Percentiles rank a stretch among this genome's conserved stretches.
Conservation (phyloP, 2,888 invertebrate species). For the Capitulum mitella region DNA sequence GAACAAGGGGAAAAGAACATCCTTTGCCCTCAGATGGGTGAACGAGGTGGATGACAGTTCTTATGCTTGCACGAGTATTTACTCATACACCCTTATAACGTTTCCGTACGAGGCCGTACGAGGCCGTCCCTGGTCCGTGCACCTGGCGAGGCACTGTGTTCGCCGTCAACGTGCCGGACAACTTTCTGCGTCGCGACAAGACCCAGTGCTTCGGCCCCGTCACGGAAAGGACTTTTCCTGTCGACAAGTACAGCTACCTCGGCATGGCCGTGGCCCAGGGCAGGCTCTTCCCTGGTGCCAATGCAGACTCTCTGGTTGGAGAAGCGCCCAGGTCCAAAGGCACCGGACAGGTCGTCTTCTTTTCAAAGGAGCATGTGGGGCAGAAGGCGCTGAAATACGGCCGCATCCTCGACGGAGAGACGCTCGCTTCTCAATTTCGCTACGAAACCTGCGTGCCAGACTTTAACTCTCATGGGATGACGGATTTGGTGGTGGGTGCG, state of each 20-base stretch:
- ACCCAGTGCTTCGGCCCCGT: conserved; percentile 72
- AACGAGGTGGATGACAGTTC: too few relatives aligned
- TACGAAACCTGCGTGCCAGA: conserved; percentile 85
- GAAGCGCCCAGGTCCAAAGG: conserved; percentile 84
- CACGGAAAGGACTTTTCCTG: conserved; percentile 40
- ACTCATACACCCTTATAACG: too few relatives aligned
- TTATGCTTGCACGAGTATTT: too few relatives aligned
- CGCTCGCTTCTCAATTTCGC: conserved; percentile 92
- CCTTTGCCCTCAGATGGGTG: too few relatives aligned
- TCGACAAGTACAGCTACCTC: conserved; percentile 83
- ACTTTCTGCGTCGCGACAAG: conserved; percentile 66
- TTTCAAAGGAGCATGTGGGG: conserved; percentile 35
- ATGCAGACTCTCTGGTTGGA: conserved; percentile 64
- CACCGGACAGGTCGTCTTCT: conserved; percentile 71
- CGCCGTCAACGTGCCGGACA: conserved; percentile 64
- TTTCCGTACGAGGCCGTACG: too few relatives aligned
- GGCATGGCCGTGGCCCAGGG: conserved; percentile 87
- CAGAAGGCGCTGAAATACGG: conserved; percentile 54
- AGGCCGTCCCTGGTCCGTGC: conserved; percentile 87
- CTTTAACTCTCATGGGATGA: conserved; percentile 77
- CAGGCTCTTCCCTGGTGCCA: conserved; percentile 55
- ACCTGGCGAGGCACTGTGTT: conserved; percentile 88
- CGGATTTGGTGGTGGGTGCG: conserved; percentile 82
- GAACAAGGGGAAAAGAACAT: too few relatives aligned
- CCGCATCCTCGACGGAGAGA: conserved; percentile 71